These are phyloP conservation scores for Cantharis rustica DNA, from an alignment of 2,888 invertebrate species.

Conservation along the genomic window DNA sequence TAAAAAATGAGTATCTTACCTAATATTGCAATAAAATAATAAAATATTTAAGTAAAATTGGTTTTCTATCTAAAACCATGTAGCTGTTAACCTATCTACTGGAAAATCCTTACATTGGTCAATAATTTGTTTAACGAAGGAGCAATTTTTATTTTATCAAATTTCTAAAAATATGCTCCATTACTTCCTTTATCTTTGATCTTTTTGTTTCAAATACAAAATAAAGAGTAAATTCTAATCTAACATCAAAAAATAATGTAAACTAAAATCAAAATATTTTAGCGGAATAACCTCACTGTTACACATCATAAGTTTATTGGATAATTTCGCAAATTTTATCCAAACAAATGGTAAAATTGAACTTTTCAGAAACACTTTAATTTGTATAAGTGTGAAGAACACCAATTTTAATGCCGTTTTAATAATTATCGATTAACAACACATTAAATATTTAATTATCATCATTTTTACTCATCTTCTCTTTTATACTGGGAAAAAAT, in stretches of 20 bases:
- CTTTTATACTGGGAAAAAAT: slow-evolving; percentile 74
- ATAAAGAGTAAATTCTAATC: background rate
- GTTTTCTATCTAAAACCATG: background rate
- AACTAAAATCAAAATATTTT: background rate
- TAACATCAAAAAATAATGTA: background rate
- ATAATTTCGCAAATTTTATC: background rate
- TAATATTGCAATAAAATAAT: background rate
- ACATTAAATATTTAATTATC: background rate
- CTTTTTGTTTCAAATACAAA: background rate
- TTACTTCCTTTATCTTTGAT: background rate
- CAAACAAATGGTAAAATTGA: background rate
- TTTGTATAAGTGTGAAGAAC: too few species aligned
- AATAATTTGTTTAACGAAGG: background rate
- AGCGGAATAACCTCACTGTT: background rate
- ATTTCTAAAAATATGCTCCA: background rate
- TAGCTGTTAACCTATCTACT: background rate
- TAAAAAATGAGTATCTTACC: background rate
- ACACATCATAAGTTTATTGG: background rate
- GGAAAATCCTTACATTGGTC: background rate
- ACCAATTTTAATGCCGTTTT: background rate
- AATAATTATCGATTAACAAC: background rate
- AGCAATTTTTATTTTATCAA: background rate
- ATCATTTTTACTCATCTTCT: slow-evolving; percentile 23
- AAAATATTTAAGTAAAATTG: background rate
- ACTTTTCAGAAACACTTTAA: background rate